phyloP scores from a whole-genome alignment of 2,888 invertebrate genomes.

The Strigamia maritima region DNA sequence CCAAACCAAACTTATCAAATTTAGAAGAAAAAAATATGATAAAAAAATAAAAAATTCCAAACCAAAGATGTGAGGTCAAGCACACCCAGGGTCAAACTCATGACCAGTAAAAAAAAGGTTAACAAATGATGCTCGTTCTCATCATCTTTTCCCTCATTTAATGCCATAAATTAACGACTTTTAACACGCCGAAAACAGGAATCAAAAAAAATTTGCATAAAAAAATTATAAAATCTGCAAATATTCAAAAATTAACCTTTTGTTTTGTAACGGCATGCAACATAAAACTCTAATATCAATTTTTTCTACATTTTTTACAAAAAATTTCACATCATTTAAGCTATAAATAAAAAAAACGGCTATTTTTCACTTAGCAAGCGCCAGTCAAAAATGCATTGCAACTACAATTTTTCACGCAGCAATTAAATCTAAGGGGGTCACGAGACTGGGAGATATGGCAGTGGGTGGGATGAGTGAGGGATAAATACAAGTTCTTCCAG shows the following conservation, averaged over 20 bases:
- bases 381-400: conserved; percentile 7
- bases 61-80: neutral
- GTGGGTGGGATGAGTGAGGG: conserved; percentile 9
- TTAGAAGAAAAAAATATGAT: neutral
- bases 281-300: too few species aligned
- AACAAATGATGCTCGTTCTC: conserved; percentile 8
- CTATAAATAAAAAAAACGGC: neutral
- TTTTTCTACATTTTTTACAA: too few species aligned
- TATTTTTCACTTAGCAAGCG: neutral
- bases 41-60: neutral
- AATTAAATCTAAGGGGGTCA: conserved; percentile 32
- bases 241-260: too few species aligned
- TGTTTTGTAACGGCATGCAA: too few species aligned
- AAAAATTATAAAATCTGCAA: too few species aligned
- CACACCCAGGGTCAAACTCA: conserved; percentile 20
- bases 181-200: neutral
- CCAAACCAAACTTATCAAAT: conserved; percentile 15
- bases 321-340: neutral
- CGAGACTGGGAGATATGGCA: neutral
- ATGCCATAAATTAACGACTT: conserved; percentile 20
- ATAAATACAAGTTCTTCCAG: neutral
- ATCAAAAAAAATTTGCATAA: neutral
- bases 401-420: conserved; percentile 1
- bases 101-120: conserved; percentile 28
- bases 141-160: conserved; percentile 16